Percentiles rank a stretch among this genome's conserved stretches.
These are phyloP conservation scores for Sus cebifrons DNA, from an alignment of 2,797 vertebrate genomes.

Conservation along the genomic window DNA sequence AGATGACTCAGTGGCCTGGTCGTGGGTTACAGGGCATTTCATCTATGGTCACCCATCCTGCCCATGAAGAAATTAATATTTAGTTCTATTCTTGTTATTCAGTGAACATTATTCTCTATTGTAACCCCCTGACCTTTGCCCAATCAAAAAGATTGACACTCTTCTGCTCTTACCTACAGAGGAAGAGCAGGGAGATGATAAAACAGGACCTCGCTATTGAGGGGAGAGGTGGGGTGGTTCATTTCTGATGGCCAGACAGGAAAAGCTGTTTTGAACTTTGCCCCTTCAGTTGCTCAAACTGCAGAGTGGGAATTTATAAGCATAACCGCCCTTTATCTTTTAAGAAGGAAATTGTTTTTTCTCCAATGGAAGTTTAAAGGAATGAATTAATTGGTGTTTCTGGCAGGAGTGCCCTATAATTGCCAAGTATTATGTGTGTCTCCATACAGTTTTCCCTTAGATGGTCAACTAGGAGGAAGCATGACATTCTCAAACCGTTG, in stretches of 20 bases:
- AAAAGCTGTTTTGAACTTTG: not conserved
- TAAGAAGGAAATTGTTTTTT: not conserved
- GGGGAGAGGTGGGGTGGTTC: not conserved
- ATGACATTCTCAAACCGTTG: not conserved
- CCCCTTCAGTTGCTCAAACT: not conserved
- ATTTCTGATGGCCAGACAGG: not conserved
- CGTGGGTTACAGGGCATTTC: not conserved
- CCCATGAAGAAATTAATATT: not conserved
- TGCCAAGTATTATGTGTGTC: not conserved
- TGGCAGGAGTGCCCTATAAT: not conserved
- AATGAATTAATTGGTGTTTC: not conserved
- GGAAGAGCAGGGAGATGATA: not conserved
- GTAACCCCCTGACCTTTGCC: not conserved
- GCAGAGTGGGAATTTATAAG: not conserved
- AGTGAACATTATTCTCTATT: not conserved
- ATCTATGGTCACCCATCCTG: not conserved
- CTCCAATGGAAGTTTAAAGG: not conserved
- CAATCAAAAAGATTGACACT: not conserved
- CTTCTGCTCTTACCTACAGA: not conserved
- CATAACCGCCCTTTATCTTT: not conserved
- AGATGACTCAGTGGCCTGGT: constrained; percentile 43
- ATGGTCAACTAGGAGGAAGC: not conserved
- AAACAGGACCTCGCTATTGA: not conserved
- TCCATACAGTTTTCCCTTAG: not conserved
- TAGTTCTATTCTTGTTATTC: not conserved